A percentile compares a stretch with the other conserved stretches of the same genome.
Conservation (phyloP, 2,888 invertebrate species). For the Stegophylla sp. region DNA sequence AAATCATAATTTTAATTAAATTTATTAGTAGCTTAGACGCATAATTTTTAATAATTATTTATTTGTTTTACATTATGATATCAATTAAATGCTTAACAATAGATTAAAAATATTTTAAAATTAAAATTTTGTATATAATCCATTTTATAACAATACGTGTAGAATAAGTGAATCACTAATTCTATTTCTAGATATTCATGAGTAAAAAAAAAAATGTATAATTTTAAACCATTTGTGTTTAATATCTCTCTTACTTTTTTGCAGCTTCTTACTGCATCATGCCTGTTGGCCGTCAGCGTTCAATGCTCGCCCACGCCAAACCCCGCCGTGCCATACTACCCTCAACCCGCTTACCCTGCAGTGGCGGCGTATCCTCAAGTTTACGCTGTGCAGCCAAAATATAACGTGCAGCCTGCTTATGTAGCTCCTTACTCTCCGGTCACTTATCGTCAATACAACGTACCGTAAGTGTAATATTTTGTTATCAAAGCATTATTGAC, state of each 20-base stretch:
- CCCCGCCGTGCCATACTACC: conserved; percentile 30
- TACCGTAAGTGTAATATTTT: conserved; percentile 38
- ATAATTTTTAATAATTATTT: too few species aligned
- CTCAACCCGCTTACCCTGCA: conserved; percentile 37
- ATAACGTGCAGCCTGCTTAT: conserved; percentile 29
- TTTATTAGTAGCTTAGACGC: too few species aligned
- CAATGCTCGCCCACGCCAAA: background rate
- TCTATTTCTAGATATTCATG: too few species aligned
- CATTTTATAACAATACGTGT: too few species aligned
- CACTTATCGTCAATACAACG: conserved; percentile 16
- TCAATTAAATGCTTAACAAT: too few species aligned
- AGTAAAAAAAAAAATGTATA: background rate
- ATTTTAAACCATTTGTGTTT: background rate
- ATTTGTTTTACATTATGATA: too few species aligned
- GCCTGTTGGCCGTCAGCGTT: conserved; percentile 33
- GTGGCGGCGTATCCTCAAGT: background rate
- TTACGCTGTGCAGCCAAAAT: conserved; percentile 37
- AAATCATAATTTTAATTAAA: too few species aligned
- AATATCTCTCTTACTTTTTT: conserved; percentile 4
- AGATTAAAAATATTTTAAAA: too few species aligned
- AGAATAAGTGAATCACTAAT: too few species aligned
- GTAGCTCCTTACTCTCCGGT: conserved; percentile 1
- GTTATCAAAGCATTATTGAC: too few species aligned
- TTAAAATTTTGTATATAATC: too few species aligned
- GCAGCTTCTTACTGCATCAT: conserved; percentile 31